Percentiles rank a stretch among this genome's conserved stretches.
Evolutionary conservation across 2,113 vertebrate genomes (phyloP).

Genomic region (Ramphastos sulfuratus): DNA sequence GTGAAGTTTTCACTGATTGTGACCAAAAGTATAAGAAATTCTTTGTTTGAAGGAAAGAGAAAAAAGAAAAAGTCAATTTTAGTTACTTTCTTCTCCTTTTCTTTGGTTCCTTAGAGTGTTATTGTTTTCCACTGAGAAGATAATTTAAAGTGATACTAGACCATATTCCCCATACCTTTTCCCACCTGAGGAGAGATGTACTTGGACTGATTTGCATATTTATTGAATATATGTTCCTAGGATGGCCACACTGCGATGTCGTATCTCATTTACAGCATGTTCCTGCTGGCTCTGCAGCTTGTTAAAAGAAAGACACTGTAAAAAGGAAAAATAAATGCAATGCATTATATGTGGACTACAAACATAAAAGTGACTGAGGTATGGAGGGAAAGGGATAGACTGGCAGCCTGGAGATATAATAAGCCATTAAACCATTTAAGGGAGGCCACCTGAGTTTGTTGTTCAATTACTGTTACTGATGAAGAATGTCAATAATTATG

Average conservation of each 20-base stretch:
- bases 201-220: conserved; percentile 55
- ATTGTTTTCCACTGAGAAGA: conserved; percentile 19
- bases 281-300: conserved; percentile 45
- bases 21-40: not conserved
- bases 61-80: not conserved
- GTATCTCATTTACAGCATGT: conserved; percentile 34
- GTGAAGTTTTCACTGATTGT: not conserved
- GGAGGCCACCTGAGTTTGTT: conserved; percentile 24
- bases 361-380: conserved; percentile 50
- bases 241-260: not conserved
- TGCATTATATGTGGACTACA: not conserved
- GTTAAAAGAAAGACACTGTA: conserved; percentile 27
- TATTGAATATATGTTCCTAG: conserved; percentile 47
- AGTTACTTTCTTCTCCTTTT: not conserved
- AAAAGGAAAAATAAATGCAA: not conserved
- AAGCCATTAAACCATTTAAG: conserved; percentile 60
- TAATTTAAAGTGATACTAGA: conserved; percentile 34
- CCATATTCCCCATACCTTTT: conserved; percentile 16
- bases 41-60: not conserved
- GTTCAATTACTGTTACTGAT: conserved; percentile 45
- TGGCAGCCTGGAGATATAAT: conserved; percentile 35
- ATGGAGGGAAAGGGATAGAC: conserved; percentile 19
- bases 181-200: conserved; percentile 36
- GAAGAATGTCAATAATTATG: conserved; percentile 51
- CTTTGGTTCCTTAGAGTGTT: not conserved